These are phyloP conservation scores for Acanthoscelides obtectus DNA, from an alignment of 2,888 invertebrate genomes.

Conservation along the genomic window DNA sequence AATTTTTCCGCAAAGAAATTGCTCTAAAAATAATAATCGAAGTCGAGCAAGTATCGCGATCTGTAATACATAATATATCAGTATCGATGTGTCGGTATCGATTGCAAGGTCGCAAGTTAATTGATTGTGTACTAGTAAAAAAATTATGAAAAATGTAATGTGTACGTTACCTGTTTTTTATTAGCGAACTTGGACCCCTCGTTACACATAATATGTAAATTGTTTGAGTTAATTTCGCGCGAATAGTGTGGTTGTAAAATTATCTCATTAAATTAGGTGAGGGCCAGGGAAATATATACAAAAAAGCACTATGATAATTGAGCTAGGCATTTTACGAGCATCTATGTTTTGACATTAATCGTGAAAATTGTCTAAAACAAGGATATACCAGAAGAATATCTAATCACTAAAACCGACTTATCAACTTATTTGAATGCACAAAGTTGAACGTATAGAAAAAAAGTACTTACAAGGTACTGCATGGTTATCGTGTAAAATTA, in stretches of 20 bases:
- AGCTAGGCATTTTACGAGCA: too few species aligned
- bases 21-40: not conserved
- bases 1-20: not conserved
- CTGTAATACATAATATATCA: not conserved
- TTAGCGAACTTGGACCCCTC: not conserved
- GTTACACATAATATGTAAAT: not conserved
- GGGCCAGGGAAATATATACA: not conserved
- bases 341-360: too few species aligned
- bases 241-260: not conserved
- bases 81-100: not conserved
- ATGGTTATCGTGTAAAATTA: not conserved
- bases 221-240: not conserved
- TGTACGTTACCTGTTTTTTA: not conserved
- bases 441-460: too few species aligned
- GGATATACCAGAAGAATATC: too few species aligned
- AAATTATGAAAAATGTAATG: not conserved
- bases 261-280: not conserved
- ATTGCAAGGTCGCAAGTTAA: not conserved
- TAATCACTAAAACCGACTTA: too few species aligned
- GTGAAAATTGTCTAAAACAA: too few species aligned
- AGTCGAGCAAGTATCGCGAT: not conserved
- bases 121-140: not conserved
- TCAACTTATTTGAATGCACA: too few species aligned
- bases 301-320: too few species aligned
- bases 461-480: not conserved